phyloP scores from a whole-genome alignment of 2,113 vertebrate genomes.

The Pogona vitticeps region DNA sequence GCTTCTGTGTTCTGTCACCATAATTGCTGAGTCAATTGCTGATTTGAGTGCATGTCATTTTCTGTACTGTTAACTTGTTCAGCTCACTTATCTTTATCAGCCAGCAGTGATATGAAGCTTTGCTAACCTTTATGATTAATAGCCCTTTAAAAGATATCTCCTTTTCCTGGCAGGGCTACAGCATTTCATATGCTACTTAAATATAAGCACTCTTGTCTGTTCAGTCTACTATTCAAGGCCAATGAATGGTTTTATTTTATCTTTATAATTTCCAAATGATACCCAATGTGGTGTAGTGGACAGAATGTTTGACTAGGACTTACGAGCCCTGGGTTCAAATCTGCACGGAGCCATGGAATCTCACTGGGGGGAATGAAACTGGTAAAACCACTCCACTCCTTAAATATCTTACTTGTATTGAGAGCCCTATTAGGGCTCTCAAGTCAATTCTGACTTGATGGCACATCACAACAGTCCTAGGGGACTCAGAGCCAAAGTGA shows the following conservation, averaged over 20 bases:
- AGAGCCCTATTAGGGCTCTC: too few species aligned
- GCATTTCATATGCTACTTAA: slow-evolving; percentile 1
- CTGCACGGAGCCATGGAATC: too few species aligned
- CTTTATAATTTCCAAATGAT: background rate
- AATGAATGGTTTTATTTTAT: slow-evolving; percentile 1
- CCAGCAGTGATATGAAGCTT: slow-evolving; percentile 44
- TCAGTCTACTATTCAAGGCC: background rate
- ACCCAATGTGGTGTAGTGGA: too few species aligned
- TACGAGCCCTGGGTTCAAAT: too few species aligned
- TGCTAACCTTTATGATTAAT: slow-evolving; percentile 58
- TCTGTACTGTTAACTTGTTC: slow-evolving; percentile 52
- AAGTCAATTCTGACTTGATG: too few species aligned
- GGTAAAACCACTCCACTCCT: too few species aligned
- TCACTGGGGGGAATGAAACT: too few species aligned
- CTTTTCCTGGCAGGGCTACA: background rate
- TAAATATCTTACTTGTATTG: too few species aligned
- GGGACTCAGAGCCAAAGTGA: background rate
- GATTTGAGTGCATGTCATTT: slow-evolving; percentile 64
- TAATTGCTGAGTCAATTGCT: slow-evolving; percentile 61
- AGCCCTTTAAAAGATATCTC: slow-evolving; percentile 2
- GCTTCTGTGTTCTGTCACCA: slow-evolving; percentile 40
- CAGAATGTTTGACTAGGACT: too few species aligned
- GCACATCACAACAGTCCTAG: background rate
- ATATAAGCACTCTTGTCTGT: background rate
- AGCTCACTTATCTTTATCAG: slow-evolving; percentile 48